Evolutionary conservation across 1,140 invertebrate genomes (phyloP).

Genomic region (Plutomurus gul): DNA sequence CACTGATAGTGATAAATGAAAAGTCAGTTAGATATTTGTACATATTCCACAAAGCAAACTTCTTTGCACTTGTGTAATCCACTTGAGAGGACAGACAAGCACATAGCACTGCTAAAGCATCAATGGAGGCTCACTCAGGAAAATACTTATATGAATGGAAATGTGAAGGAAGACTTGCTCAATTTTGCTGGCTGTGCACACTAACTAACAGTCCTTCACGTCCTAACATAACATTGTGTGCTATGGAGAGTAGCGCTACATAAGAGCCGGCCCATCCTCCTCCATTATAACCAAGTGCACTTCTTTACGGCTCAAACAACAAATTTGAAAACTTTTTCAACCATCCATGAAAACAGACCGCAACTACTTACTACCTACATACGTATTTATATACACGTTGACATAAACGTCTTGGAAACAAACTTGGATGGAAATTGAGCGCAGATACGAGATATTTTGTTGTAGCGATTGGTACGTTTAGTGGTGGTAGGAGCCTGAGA

Average conservation of each 20-base stretch:
- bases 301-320: neutral
- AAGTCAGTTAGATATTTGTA: no score
- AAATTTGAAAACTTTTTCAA: slow-evolving; percentile 35
- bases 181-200: neutral
- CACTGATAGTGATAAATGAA: no score
- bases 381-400: neutral
- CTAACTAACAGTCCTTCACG: neutral
- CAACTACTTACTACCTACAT: slow-evolving; percentile 22
- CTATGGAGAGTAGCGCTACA: no score
- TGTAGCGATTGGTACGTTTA: no score
- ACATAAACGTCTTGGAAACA: no score
- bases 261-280: neutral
- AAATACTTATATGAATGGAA: neutral
- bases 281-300: neutral
- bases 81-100: no score
- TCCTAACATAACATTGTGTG: neutral
- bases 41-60: no score
- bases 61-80: no score
- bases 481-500: no score
- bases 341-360: slow-evolving; percentile 34
- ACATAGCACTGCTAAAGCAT: no score
- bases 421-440: neutral
- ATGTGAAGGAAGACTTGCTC: neutral
- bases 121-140: no score
- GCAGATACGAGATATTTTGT: no score